A percentile compares a stretch with the other conserved stretches of the same genome.
phyloP scores from a whole-genome alignment of 2,113 vertebrate genomes.

The Xiphophorus hellerii region DNA sequence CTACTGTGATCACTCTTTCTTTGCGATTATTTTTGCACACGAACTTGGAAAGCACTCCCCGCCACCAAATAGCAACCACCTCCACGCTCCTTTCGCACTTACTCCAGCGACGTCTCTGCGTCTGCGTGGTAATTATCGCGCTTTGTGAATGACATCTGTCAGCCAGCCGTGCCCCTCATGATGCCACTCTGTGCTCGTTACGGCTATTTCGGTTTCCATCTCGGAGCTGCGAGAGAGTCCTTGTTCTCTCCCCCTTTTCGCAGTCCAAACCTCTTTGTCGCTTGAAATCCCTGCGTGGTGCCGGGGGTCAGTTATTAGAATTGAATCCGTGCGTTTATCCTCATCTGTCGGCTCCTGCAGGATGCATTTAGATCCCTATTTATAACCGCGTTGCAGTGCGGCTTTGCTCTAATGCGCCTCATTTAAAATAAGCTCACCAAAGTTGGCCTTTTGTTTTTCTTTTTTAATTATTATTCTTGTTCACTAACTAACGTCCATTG shows the following conservation, averaged over 20 bases:
- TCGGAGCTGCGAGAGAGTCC: not conserved
- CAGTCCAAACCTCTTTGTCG: not conserved
- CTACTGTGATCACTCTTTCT: no score
- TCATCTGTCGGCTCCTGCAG: slow-evolving; percentile 36
- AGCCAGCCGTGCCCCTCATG: slow-evolving; percentile 32
- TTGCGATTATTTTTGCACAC: not conserved
- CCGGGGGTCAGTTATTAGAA: slow-evolving; percentile 37
- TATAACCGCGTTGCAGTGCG: slow-evolving; percentile 60
- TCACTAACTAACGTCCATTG: slow-evolving; percentile 8
- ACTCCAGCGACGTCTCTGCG: not conserved
- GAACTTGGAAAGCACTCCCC: not conserved
- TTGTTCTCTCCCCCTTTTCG: not conserved
- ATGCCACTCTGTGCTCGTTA: slow-evolving; percentile 10
- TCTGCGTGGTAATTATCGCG: not conserved
- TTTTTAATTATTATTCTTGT: not conserved
- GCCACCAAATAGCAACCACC: not conserved
- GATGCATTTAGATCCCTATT: slow-evolving; percentile 58
- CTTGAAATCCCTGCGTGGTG: not conserved
- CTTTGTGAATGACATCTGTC: slow-evolving; percentile 24
- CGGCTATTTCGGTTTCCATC: not conserved
- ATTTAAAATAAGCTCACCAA: slow-evolving; percentile 1
- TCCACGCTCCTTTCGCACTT: not conserved
- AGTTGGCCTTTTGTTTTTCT: slow-evolving; percentile 10
- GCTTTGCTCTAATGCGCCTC: slow-evolving; percentile 38
- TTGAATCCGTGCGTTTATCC: slow-evolving; percentile 37